A percentile compares a stretch with the other conserved stretches of the same genome.
Conservation (phyloP, 2,888 invertebrate species). For the Amiota communis region DNA sequence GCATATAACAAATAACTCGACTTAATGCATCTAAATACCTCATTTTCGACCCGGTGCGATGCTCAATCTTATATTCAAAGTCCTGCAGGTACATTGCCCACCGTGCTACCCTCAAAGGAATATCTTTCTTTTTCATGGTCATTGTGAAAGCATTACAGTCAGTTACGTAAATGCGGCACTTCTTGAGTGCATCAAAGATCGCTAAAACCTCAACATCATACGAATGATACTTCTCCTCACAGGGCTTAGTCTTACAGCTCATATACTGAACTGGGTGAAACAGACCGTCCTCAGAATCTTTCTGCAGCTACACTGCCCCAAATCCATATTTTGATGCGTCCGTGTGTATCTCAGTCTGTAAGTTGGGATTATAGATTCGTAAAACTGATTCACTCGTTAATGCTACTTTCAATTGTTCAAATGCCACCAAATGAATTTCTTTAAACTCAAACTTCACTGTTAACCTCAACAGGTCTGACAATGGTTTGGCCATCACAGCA, state of each 20-base stretch:
- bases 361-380: constrained; percentile 40
- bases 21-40: constrained; percentile 37
- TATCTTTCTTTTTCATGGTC: not conserved
- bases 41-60: not conserved
- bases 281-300: not conserved
- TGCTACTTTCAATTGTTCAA: constrained; percentile 22
- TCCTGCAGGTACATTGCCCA: not conserved
- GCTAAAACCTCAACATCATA: not conserved
- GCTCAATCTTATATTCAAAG: not conserved
- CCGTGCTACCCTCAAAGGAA: not conserved
- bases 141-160: constrained; percentile 3
- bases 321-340: constrained; percentile 37
- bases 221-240: not conserved
- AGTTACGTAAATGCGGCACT: not conserved
- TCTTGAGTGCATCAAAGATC: constrained; percentile 41
- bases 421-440: constrained; percentile 23
- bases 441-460: constrained; percentile 34
- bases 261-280: constrained; percentile 26
- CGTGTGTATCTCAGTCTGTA: constrained; percentile 47
- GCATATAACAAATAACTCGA: not conserved
- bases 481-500: constrained; percentile 21
- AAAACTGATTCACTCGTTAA: constrained; percentile 37
- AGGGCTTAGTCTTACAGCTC: not conserved
- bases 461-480: constrained; percentile 53
- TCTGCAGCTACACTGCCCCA: not conserved